Conservation (phyloP, 2,888 invertebrate species). For the Coleophora flavipennella region DNA sequence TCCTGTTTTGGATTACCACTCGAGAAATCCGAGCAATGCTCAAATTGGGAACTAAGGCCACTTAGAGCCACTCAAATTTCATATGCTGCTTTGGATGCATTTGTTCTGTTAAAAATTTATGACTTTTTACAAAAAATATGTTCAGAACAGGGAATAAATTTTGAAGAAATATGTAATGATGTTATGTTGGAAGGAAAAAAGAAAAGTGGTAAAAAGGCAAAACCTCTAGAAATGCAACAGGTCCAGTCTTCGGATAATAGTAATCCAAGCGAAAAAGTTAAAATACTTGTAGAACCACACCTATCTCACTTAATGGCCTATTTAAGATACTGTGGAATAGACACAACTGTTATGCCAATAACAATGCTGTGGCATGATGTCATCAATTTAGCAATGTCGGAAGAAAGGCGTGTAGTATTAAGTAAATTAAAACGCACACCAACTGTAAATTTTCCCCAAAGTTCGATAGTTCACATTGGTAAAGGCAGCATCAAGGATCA, state of each 20-base stretch:
- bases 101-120: slow-evolving; percentile 87
- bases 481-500: slow-evolving; percentile 74
- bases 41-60: slow-evolving; percentile 91
- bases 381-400: slow-evolving; percentile 48
- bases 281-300: slow-evolving; percentile 44
- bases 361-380: slow-evolving; percentile 55
- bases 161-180: slow-evolving; percentile 76
- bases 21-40: slow-evolving; percentile 90
- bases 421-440: slow-evolving; percentile 66
- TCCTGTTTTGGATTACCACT: slow-evolving; percentile 82
- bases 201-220: slow-evolving; percentile 55
- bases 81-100: slow-evolving; percentile 92
- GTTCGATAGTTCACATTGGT: slow-evolving; percentile 69
- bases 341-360: slow-evolving; percentile 77
- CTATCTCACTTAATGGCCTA: slow-evolving; percentile 41
- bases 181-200: slow-evolving; percentile 69
- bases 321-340: slow-evolving; percentile 67
- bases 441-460: slow-evolving; percentile 64
- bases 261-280: slow-evolving; percentile 36
- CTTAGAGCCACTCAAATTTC: slow-evolving; percentile 82
- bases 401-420: slow-evolving; percentile 44
- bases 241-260: no score
- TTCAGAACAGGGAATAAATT: slow-evolving; percentile 66
- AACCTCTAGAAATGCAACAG: slow-evolving; percentile 24
- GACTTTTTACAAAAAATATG: slow-evolving; percentile 70